A percentile compares a stretch with the other conserved stretches of the same genome.
Evolutionary conservation across 2,888 invertebrate genomes (phyloP).

Genomic region (Cristatella mucedo): DNA sequence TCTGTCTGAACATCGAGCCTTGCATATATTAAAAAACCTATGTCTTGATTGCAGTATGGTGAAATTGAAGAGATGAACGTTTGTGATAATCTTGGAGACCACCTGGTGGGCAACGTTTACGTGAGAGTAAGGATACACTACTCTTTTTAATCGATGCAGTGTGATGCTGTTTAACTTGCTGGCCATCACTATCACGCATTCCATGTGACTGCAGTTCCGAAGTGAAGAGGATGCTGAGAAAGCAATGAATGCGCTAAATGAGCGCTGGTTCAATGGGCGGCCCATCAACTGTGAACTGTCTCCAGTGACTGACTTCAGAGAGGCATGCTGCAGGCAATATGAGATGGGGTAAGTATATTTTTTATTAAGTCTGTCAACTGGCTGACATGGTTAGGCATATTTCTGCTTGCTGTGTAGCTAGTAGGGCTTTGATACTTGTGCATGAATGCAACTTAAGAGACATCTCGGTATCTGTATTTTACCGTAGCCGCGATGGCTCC

Average conservation of each 20-base stretch:
- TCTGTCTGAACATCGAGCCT: too few relatives aligned
- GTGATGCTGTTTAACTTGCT: too few relatives aligned
- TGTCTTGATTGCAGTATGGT: conserved; percentile 72
- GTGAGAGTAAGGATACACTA: conserved; percentile 78
- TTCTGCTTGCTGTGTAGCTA: too few relatives aligned
- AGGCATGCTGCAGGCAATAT: conserved; percentile 97
- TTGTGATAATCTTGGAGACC: conserved; percentile 96
- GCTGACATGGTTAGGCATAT: too few relatives aligned
- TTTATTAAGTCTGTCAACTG: too few relatives aligned
- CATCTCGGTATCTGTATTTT: too few relatives aligned
- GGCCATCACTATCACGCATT: not conserved
- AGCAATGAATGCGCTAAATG: conserved; percentile 87
- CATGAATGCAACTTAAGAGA: too few relatives aligned
- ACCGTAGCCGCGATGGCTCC: too few relatives aligned
- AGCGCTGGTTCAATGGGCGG: conserved; percentile 95
- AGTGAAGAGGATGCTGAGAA: conserved; percentile 96
- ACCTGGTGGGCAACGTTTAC: conserved; percentile 95
- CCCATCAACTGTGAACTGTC: conserved; percentile 96
- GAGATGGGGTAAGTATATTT: conserved; percentile 69
- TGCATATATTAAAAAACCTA: too few relatives aligned
- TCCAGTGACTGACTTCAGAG: conserved; percentile 96
- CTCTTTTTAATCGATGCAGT: too few relatives aligned
- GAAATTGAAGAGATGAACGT: conserved; percentile 99
- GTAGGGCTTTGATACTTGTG: too few relatives aligned
- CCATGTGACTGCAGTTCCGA: conserved; percentile 51